Evolutionary conservation across 1,140 invertebrate species (phyloP).

Genomic region (Globodera ellingtonae): DNA sequence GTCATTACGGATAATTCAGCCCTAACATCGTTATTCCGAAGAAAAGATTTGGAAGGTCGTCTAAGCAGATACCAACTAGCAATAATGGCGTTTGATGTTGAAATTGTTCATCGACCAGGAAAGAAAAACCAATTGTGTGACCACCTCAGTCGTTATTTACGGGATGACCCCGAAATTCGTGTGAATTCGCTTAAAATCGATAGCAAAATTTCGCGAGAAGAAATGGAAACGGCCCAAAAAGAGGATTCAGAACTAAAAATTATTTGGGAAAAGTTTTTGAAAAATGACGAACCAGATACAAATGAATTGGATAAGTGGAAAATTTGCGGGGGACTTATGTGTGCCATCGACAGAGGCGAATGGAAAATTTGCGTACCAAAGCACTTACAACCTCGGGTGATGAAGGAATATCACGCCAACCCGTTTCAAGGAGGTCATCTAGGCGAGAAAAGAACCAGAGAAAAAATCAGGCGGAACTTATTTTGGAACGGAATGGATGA

Average conservation of each 20-base stretch:
- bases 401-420: constrained; percentile 25
- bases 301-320: not conserved
- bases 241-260: not conserved
- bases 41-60: constrained; percentile 32
- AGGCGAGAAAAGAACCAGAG: constrained; percentile 6
- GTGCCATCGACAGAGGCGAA: constrained; percentile 7
- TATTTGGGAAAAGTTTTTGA: not conserved
- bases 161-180: not conserved
- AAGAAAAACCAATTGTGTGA: constrained; percentile 22
- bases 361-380: constrained; percentile 26
- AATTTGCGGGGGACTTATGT: not conserved
- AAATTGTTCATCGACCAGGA: constrained; percentile 22
- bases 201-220: constrained; percentile 3
- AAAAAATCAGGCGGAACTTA: constrained; percentile 21
- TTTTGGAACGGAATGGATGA: constrained; percentile 6
- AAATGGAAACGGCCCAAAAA: constrained; percentile 18
- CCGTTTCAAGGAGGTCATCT: constrained; percentile 18
- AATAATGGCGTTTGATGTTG: constrained; percentile 19
- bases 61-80: constrained; percentile 28
- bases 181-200: not conserved
- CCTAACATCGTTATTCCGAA: constrained; percentile 28
- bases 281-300: not conserved
- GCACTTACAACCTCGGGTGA: not conserved
- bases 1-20: constrained; percentile 34
- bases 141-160: constrained; percentile 27